A percentile compares a stretch with the other conserved stretches of the same genome.
phyloP scores from a whole-genome alignment of 2,888 invertebrate genomes.

The Blastobasis lacticolella region DNA sequence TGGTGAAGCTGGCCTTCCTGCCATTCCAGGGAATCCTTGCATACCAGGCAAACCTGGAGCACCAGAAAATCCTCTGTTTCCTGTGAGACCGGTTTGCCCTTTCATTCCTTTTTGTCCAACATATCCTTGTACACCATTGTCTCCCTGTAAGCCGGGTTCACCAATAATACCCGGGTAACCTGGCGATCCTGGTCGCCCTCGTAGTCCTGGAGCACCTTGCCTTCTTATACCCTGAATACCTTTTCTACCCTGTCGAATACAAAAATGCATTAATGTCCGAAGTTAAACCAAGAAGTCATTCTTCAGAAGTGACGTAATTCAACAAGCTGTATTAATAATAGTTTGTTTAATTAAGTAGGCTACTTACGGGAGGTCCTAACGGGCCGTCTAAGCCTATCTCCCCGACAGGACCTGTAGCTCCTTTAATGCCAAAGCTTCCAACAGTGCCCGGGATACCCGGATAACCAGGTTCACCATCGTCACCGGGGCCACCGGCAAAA shows the following conservation, averaged over 20 bases:
- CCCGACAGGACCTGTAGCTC: slow-evolving; percentile 64
- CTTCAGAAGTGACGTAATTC: background rate
- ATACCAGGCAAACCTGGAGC: slow-evolving; percentile 48
- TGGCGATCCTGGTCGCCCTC: slow-evolving; percentile 82
- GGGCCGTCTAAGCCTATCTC: slow-evolving; percentile 73
- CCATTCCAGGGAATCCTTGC: slow-evolving; percentile 55
- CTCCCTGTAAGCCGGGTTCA: slow-evolving; percentile 60
- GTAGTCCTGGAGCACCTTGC: slow-evolving; percentile 80
- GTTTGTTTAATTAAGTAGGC: background rate
- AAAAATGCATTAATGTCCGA: background rate
- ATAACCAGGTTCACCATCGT: slow-evolving; percentile 72
- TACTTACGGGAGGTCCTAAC: slow-evolving; percentile 70
- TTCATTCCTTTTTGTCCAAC: slow-evolving; percentile 69
- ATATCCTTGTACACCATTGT: slow-evolving; percentile 45
- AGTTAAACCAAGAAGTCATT: background rate
- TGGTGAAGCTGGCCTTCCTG: slow-evolving; percentile 43
- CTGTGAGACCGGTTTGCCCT: slow-evolving; percentile 69
- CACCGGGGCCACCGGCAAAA: slow-evolving; percentile 61
- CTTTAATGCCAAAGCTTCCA: slow-evolving; percentile 61
- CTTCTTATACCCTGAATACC: slow-evolving; percentile 43
- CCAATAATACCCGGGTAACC: slow-evolving; percentile 78
- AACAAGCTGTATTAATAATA: background rate
- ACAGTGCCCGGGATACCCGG: slow-evolving; percentile 70
- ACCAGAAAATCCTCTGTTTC: slow-evolving; percentile 50
- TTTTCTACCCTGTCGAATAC: slow-evolving; percentile 50